Evolutionary conservation across 2,797 vertebrate species (phyloP).

Genomic region (Argya squamiceps): DNA sequence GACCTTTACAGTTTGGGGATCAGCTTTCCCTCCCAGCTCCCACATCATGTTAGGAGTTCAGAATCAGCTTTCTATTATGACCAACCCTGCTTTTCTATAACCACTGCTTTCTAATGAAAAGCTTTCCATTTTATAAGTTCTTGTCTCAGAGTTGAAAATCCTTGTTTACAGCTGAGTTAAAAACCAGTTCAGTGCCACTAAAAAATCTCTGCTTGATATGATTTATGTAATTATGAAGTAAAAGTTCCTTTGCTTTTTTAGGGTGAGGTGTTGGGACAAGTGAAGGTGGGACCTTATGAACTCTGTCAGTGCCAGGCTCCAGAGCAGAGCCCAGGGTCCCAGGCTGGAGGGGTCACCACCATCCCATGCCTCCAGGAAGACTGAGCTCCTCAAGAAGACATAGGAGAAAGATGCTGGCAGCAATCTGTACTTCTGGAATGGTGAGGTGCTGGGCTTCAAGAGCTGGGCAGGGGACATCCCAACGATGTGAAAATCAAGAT

Average conservation of each 20-base stretch:
- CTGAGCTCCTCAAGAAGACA: not conserved
- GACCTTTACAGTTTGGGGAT: not conserved
- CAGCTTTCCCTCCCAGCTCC: not conserved
- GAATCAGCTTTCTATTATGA: not conserved
- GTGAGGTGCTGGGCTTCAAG: not conserved
- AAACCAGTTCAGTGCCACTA: not conserved
- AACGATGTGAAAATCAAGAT: not conserved
- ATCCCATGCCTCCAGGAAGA: not conserved
- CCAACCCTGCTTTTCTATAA: not conserved
- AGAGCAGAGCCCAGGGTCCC: not conserved
- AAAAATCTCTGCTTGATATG: not conserved
- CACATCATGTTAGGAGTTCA: not conserved
- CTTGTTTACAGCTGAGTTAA: constrained; percentile 24
- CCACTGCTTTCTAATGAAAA: not conserved
- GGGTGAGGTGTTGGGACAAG: not conserved
- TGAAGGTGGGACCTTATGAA: not conserved
- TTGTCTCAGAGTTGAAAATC: constrained; percentile 19
- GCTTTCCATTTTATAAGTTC: constrained; percentile 8
- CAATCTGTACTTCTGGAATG: not conserved
- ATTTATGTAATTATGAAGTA: not conserved
- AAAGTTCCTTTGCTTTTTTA: constrained; percentile 1
- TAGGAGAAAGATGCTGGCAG: not conserved
- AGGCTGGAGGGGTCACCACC: not conserved
- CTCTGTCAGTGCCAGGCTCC: not conserved
- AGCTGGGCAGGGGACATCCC: not conserved